A percentile compares a stretch with the other conserved stretches of the same genome.
Conservation (phyloP, 1,140 invertebrate species). For the Euura saliciscinereae region DNA sequence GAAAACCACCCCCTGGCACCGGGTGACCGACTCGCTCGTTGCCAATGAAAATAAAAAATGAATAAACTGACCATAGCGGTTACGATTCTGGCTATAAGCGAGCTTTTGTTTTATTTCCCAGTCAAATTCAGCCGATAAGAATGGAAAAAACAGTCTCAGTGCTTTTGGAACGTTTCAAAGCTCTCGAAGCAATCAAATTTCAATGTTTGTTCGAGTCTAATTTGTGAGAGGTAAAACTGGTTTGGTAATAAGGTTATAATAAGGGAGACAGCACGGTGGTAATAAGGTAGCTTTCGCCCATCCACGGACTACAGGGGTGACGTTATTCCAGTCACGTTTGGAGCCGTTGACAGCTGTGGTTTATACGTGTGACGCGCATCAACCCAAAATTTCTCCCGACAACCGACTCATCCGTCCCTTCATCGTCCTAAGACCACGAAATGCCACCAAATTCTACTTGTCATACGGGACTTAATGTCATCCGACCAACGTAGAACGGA, state of each 20-base stretch:
- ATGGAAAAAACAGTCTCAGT: no score
- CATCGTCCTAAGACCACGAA: constrained; percentile 50
- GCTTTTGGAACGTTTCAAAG: no score
- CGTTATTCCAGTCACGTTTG: constrained; percentile 59
- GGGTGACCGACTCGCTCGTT: no score
- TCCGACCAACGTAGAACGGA: not conserved
- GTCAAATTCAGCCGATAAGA: no score
- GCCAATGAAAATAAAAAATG: no score
- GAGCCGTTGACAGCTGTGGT: constrained; percentile 59
- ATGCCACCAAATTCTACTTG: constrained; percentile 56
- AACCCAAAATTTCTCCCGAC: constrained; percentile 57
- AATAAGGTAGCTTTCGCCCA: constrained; percentile 50
- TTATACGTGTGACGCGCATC: constrained; percentile 61
- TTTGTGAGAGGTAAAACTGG: not conserved
- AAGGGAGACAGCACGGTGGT: constrained; percentile 24
- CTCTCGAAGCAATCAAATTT: not conserved
- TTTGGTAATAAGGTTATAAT: not conserved
- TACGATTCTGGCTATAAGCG: no score
- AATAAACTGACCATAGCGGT: no score
- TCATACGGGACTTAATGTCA: constrained; percentile 25
- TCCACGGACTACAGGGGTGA: constrained; percentile 19
- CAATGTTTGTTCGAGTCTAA: not conserved
- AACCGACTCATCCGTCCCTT: constrained; percentile 52
- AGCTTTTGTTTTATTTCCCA: no score
- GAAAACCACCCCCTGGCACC: constrained; percentile 51